Conservation (phyloP, 2,888 invertebrate genomes). For the Mesorhabditis belari region DNA sequence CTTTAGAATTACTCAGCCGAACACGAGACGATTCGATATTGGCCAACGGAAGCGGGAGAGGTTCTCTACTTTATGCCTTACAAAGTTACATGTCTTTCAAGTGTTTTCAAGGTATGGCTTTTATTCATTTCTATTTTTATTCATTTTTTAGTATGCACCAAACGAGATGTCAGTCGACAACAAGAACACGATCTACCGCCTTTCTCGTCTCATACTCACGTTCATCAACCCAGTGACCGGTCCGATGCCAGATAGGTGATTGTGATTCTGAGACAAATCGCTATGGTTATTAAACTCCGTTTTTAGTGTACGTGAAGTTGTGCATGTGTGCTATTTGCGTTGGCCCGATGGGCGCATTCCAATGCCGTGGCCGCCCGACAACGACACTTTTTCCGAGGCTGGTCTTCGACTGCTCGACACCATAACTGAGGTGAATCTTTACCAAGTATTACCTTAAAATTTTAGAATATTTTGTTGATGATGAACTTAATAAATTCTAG, state of each 20-base stretch:
- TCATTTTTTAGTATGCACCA: not conserved
- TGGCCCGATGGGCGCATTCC: conserved; percentile 22
- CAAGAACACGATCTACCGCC: conserved; percentile 12
- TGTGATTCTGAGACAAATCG: not conserved
- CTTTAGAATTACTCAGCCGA: conserved; percentile 3
- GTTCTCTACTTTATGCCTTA: conserved; percentile 12
- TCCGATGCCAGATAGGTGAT: too few relatives aligned
- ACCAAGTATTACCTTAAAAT: too few relatives aligned
- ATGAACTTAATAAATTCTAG: too few relatives aligned
- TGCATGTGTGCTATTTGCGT: conserved; percentile 1
- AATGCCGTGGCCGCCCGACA: conserved; percentile 6
- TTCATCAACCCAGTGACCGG: conserved; percentile 13
- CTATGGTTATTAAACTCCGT: not conserved
- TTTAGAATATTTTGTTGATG: too few relatives aligned
- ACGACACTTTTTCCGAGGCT: conserved; percentile 2
- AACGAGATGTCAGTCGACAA: not conserved
- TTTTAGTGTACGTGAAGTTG: not conserved
- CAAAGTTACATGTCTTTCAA: conserved; percentile 8
- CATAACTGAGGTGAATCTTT: conserved; percentile 6
- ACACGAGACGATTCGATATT: conserved; percentile 13
- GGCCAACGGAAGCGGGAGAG: conserved; percentile 13
- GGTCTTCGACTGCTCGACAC: conserved; percentile 5
- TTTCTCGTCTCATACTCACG: conserved; percentile 7
- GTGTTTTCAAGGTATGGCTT: conserved; percentile 3
- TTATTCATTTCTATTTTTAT: not conserved